phyloP scores from a whole-genome alignment of 2,888 invertebrate genomes.

The Luperina testacea region DNA sequence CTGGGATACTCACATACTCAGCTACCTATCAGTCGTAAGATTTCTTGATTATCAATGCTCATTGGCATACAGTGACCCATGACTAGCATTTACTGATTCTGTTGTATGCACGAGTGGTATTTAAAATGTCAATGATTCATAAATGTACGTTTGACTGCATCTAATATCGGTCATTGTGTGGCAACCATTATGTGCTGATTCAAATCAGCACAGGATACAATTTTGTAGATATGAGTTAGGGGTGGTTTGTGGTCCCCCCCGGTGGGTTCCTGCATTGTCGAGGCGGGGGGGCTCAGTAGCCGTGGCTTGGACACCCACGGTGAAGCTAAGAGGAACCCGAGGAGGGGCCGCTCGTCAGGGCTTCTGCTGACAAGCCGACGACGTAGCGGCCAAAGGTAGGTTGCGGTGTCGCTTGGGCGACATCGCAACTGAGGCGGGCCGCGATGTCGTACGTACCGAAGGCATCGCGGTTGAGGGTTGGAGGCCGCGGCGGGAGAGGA shows the following conservation, averaged over 20 bases:
- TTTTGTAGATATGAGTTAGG: background rate
- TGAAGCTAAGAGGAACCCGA: too few species aligned
- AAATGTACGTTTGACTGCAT: conserved; percentile 7
- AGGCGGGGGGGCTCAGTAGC: too few species aligned
- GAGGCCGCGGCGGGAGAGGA: too few species aligned
- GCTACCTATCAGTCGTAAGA: conserved; percentile 1
- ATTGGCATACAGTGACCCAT: conserved; percentile 28
- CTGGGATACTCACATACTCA: background rate
- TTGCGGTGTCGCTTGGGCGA: too few species aligned
- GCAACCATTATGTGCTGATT: background rate
- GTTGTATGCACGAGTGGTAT: conserved; percentile 20
- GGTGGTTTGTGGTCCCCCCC: background rate
- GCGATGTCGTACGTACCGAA: too few species aligned
- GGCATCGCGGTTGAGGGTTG: too few species aligned
- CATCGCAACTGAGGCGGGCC: too few species aligned
- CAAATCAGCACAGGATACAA: background rate
- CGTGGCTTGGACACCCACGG: too few species aligned
- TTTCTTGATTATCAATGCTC: conserved; percentile 27
- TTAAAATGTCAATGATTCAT: conserved; percentile 15
- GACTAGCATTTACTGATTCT: conserved; percentile 2
- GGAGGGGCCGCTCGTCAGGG: too few species aligned
- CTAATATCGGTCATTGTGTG: background rate
- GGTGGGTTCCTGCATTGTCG: too few species aligned
- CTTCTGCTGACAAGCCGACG: too few species aligned
- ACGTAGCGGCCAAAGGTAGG: too few species aligned